Conservation (phyloP, 2,113 vertebrate genomes). For the Ardeotis arabs region DNA sequence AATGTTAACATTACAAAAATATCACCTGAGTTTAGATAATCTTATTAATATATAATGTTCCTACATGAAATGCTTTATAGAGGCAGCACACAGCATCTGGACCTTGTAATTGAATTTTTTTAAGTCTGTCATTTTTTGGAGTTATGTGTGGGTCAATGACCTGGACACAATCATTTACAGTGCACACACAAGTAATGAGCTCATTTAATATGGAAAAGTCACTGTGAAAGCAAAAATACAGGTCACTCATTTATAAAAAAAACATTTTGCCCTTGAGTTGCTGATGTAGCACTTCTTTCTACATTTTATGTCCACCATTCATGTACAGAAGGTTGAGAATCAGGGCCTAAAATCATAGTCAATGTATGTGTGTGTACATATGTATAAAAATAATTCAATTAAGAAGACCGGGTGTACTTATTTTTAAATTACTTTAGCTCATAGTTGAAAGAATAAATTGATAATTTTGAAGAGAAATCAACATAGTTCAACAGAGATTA, state of each 20-base stretch:
- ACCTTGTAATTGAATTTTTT: slow-evolving; percentile 54
- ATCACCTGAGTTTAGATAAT: neutral
- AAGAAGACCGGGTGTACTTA: neutral
- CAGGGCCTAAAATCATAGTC: neutral
- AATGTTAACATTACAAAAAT: neutral
- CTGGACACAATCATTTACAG: neutral
- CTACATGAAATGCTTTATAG: slow-evolving; percentile 19
- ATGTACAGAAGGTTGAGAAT: neutral
- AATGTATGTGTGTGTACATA: neutral
- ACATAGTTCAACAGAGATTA: neutral
- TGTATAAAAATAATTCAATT: neutral
- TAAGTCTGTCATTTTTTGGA: slow-evolving; percentile 25
- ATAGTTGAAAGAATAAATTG: neutral
- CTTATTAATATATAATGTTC: slow-evolving; percentile 34
- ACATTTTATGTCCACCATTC: neutral
- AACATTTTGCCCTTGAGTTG: neutral
- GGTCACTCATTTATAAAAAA: slow-evolving; percentile 21
- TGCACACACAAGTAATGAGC: slow-evolving; percentile 44
- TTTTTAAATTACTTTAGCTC: neutral
- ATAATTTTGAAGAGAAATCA: neutral
- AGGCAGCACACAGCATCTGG: slow-evolving; percentile 23
- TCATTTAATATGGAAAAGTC: slow-evolving; percentile 64
- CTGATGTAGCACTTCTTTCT: neutral
- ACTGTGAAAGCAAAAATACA: slow-evolving; percentile 23
- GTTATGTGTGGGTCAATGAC: slow-evolving; percentile 20